Percentiles rank a stretch among this genome's conserved stretches.
These are phyloP conservation scores for Diplazon laetatorius DNA, from an alignment of 2,888 invertebrate species.

Conservation along the genomic window DNA sequence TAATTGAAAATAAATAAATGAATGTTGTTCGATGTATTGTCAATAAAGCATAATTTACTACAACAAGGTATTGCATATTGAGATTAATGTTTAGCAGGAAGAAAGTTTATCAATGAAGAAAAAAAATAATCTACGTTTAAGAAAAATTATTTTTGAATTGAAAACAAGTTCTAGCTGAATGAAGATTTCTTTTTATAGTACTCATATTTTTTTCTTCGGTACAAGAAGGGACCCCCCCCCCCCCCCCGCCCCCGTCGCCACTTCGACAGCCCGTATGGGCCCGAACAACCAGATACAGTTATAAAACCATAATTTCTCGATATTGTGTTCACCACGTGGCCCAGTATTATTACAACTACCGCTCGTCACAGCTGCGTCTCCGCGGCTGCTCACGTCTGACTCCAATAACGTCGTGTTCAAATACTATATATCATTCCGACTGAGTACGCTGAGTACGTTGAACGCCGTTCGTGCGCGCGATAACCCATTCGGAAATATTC, in stretches of 20 bases:
- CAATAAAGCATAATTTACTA: no score
- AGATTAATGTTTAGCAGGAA: no score
- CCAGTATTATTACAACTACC: conserved; percentile 47
- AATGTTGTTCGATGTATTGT: no score
- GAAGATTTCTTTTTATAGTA: not conserved
- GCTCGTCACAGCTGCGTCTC: conserved; percentile 60
- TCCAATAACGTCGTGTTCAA: conserved; percentile 63
- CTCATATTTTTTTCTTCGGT: not conserved
- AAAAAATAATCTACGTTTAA: no score
- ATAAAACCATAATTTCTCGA: conserved; percentile 37
- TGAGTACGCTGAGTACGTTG: conserved; percentile 44
- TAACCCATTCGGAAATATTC: conserved; percentile 48
- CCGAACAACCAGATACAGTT: not conserved
- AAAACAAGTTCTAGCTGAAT: not conserved
- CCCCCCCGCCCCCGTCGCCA: not conserved
- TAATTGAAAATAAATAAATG: no score
- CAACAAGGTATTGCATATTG: no score
- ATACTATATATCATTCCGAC: conserved; percentile 60
- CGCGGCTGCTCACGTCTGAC: conserved; percentile 46
- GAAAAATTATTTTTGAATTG: not conserved
- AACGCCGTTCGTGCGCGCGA: conserved; percentile 52
- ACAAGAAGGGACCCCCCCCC: no score
- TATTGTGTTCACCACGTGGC: conserved; percentile 45
- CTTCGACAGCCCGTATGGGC: not conserved
- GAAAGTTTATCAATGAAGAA: no score